These are phyloP conservation scores for Sebastolobus alascanus DNA, from an alignment of 2,797 vertebrate species.

Conservation along the genomic window DNA sequence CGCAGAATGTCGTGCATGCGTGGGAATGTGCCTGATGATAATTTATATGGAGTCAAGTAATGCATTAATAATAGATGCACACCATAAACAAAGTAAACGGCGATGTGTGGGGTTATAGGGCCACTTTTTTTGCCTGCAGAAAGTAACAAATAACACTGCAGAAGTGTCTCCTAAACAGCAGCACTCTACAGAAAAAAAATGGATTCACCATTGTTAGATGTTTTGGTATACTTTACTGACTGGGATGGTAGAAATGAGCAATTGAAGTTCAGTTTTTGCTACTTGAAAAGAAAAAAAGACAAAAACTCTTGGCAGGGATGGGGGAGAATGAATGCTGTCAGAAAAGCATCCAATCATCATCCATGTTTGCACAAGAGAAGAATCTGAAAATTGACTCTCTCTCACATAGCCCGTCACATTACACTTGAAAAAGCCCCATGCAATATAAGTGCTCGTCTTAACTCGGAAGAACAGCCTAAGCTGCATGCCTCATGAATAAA, in stretches of 20 bases:
- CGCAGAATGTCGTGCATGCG: conserved; percentile 6
- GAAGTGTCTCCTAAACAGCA: background rate
- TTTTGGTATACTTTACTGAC: conserved; percentile 3
- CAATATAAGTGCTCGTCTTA: conserved; percentile 53
- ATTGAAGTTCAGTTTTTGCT: conserved; percentile 6
- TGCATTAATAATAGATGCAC: conserved; percentile 39
- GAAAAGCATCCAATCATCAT: conserved; percentile 27
- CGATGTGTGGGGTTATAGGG: background rate
- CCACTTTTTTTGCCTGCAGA: background rate
- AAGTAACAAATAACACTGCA: background rate
- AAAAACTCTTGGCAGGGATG: background rate
- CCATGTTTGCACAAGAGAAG: conserved; percentile 38
- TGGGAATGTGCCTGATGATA: conserved; percentile 18
- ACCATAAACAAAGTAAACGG: conserved; percentile 8
- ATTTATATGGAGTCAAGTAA: conserved; percentile 12
- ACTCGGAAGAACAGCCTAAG: conserved; percentile 55
- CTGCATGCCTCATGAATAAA: conserved; percentile 72
- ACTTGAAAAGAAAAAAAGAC: background rate
- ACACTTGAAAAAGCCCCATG: conserved; percentile 35
- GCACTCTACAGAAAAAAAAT: background rate
- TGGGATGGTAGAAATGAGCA: background rate
- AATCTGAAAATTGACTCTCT: conserved; percentile 38
- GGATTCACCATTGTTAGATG: background rate
- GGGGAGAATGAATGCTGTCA: conserved; percentile 6
- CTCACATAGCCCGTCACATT: conserved; percentile 20